Base-by-base conservation (phyloP, 2,888 invertebrate genomes). In the Lasioglossum leucozonium region DNA sequence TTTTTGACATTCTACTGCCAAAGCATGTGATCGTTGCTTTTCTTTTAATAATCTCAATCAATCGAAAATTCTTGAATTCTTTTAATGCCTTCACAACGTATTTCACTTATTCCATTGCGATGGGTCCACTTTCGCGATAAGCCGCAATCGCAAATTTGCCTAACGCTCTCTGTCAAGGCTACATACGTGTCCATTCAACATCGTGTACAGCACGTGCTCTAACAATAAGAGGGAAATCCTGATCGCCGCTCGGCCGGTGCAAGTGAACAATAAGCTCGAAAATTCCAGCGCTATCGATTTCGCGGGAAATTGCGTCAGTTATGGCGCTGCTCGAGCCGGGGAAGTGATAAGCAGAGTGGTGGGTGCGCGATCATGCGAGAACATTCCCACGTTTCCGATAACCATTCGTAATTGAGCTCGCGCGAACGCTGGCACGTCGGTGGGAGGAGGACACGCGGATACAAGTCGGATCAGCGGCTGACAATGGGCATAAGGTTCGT, bases 231-330 rank as follows among this genome's bases (percentile, higher is more conserved):
- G 26, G 72, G 42, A 47, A 44, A 44, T 72, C 44, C 44, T 26
- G 10, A 42, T 72, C 30, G 44, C 16, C 16, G 65, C 44, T 26
- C 44, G 44, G 13, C 10, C 37, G 40, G 13, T 18, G 18, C 44
- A 10, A 30, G 44, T 22, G 77, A 58, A 72, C 78, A 34, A 85
- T 80, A 75, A 77, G 65, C 55, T 82, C 58, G 55, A 79, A 74
- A 79, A 77, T 67, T 26, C 22, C 55, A 22, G 34, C 69, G 65
- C 84, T 87, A 87, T 86, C 86, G 72, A 73, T 73, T 81, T 72
- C 65, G 62, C 72, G 82, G 73, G 78, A 79, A 88, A 89, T 89
- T 74, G 89, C 89, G 86, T 86, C 81, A 83, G 84, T 87, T 83
- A 85, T 78, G 44, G 30, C 47, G 69, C 42, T 6, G 47, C 47